Evolutionary conservation across 2,888 invertebrate species (phyloP).

Genomic region (Pristionchus entomophagus): DNA sequence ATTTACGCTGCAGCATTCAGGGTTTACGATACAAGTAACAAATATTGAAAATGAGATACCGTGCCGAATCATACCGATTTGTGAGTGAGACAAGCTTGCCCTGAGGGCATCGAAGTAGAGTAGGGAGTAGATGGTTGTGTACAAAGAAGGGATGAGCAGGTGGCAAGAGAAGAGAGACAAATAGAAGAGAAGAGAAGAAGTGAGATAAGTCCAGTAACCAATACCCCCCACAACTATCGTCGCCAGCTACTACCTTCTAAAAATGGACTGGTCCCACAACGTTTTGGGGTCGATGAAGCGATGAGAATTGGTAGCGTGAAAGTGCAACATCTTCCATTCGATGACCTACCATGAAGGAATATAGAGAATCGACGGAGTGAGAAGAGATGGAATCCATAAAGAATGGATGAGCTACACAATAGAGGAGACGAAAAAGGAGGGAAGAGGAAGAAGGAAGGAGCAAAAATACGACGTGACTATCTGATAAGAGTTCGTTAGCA

Average conservation of each 20-base stretch:
- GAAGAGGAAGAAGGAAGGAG: background rate
- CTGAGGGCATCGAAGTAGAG: background rate
- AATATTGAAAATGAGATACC: too few relatives aligned
- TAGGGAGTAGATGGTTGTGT: slow-evolving; percentile 29
- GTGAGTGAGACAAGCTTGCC: background rate
- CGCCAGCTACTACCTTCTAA: too few relatives aligned
- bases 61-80: too few relatives aligned
- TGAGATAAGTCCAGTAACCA: background rate
- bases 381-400: slow-evolving; percentile 18
- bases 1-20: too few relatives aligned
- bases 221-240: background rate
- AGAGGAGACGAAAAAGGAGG: background rate
- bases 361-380: background rate
- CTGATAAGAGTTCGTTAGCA: slow-evolving; percentile 20
- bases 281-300: background rate
- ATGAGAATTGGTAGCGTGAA: background rate
- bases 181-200: background rate
- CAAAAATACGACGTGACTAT: too few relatives aligned
- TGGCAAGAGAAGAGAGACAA: slow-evolving; percentile 31
- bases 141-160: slow-evolving; percentile 38
- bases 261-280: background rate
- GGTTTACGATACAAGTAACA: too few relatives aligned
- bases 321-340: background rate
- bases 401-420: slow-evolving; percentile 28
- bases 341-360: background rate